Conservation (phyloP, 2,113 vertebrate species). For the Empidonax traillii region DNA sequence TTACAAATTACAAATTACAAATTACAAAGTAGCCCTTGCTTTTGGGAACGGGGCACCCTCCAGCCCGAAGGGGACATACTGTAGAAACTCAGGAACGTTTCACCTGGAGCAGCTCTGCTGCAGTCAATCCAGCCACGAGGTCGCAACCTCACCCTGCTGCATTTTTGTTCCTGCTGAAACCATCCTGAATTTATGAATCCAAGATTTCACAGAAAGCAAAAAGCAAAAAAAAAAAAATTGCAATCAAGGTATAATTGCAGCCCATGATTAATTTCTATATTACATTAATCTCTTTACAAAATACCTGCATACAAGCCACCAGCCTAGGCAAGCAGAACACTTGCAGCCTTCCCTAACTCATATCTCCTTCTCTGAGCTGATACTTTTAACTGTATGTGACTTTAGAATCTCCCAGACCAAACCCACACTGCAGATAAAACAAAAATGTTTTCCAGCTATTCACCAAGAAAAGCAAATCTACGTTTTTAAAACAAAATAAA, state of each 20-base stretch:
- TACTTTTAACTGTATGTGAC: not conserved
- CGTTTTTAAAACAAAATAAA: not conserved
- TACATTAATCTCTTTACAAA: not conserved
- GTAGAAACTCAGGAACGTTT: not conserved
- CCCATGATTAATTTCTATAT: not conserved
- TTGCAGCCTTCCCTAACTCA: not conserved
- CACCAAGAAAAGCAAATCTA: not conserved
- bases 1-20: not conserved
- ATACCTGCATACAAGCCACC: not conserved
- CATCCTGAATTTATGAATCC: not conserved
- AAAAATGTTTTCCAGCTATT: not conserved
- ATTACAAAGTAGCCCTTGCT: not conserved
- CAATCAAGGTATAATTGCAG: not conserved
- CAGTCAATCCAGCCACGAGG: accelerated
- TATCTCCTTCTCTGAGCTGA: not conserved
- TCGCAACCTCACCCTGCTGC: not conserved
- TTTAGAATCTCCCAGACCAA: not conserved
- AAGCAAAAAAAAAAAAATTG: not conserved
- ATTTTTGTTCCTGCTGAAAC: not conserved
- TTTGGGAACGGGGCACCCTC: not conserved
- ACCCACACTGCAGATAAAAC: not conserved
- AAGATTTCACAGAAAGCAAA: not conserved
- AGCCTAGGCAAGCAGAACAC: not conserved
- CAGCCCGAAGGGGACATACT: not conserved
- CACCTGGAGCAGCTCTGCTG: not conserved